Percentiles rank a stretch among this genome's conserved stretches.
Conservation (phyloP, 2,113 vertebrate species). For the Candoia aspera region DNA sequence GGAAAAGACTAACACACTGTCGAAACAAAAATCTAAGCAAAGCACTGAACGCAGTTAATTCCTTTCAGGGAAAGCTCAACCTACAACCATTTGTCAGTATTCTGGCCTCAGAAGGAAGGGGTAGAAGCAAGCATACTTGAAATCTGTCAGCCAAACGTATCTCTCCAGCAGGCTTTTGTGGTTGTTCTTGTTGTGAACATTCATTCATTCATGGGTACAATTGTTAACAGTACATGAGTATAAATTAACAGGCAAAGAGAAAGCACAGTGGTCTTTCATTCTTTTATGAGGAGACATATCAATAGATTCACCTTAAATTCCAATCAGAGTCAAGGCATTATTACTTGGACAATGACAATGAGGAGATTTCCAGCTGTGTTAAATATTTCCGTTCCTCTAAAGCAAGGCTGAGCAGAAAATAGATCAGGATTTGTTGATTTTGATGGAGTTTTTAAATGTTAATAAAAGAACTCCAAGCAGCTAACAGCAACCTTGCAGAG, state of each 20-base stretch:
- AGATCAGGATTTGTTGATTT: not conserved
- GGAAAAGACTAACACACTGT: not conserved
- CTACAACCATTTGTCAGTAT: not conserved
- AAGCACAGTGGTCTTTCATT: not conserved
- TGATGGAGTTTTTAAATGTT: too few species aligned
- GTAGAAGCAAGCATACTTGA: not conserved
- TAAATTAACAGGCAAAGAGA: slow-evolving; percentile 3
- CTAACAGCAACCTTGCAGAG: too few species aligned
- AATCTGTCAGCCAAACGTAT: not conserved
- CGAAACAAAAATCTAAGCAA: not conserved
- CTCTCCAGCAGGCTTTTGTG: not conserved
- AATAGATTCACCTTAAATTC: not conserved
- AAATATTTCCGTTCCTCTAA: not conserved
- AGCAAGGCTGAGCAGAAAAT: not conserved
- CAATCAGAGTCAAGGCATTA: not conserved
- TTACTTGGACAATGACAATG: not conserved
- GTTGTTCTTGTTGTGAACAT: not conserved
- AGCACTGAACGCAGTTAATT: not conserved
- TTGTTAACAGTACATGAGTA: not conserved
- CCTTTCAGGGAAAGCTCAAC: not conserved
- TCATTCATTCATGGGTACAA: not conserved
- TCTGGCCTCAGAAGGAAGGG: not conserved
- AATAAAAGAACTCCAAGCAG: too few species aligned
- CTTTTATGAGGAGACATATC: not conserved
- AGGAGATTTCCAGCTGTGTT: not conserved